A percentile compares a stretch with the other conserved stretches of the same genome.
These are phyloP conservation scores for Exocentrus adspersus DNA, from an alignment of 2,888 invertebrate genomes.

Conservation along the genomic window DNA sequence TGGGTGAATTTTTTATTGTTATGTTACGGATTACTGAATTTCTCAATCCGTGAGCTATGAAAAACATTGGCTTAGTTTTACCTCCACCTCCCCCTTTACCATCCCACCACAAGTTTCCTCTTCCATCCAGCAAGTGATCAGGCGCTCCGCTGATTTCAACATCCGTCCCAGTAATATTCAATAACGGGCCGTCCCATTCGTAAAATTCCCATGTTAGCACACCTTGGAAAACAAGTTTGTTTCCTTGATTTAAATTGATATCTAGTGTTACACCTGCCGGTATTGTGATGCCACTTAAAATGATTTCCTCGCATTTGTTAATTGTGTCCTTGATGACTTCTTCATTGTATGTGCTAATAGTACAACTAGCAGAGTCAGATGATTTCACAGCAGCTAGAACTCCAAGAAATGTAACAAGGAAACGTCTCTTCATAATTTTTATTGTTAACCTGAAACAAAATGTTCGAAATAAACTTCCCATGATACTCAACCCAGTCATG, in stretches of 20 bases:
- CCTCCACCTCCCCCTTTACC: slow-evolving; percentile 20
- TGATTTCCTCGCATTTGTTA: not conserved
- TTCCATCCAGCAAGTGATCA: not conserved
- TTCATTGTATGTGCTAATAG: not conserved
- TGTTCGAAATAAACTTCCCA: too few relatives aligned
- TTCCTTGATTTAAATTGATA: slow-evolving; percentile 22
- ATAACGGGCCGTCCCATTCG: slow-evolving; percentile 31
- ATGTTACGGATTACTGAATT: slow-evolving; percentile 17
- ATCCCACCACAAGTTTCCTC: not conserved
- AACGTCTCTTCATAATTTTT: not conserved
- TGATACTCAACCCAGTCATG: too few relatives aligned
- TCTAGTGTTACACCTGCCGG: not conserved
- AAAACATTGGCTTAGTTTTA: slow-evolving; percentile 24
- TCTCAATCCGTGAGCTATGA: slow-evolving; percentile 20
- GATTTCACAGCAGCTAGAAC: not conserved
- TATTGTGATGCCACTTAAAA: not conserved
- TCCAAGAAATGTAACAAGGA: not conserved
- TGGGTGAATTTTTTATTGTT: slow-evolving; percentile 23
- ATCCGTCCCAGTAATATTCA: slow-evolving; percentile 12
- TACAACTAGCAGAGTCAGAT: not conserved
- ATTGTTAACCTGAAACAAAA: not conserved
- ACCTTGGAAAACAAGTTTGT: not conserved
- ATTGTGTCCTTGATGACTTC: not conserved
- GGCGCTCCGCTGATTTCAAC: not conserved
- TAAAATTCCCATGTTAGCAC: slow-evolving; percentile 10